Evolutionary conservation across 2,888 invertebrate species (phyloP), one percentile per base, ranked within the genome.

Genomic region (Campoplex capitator): DNA sequence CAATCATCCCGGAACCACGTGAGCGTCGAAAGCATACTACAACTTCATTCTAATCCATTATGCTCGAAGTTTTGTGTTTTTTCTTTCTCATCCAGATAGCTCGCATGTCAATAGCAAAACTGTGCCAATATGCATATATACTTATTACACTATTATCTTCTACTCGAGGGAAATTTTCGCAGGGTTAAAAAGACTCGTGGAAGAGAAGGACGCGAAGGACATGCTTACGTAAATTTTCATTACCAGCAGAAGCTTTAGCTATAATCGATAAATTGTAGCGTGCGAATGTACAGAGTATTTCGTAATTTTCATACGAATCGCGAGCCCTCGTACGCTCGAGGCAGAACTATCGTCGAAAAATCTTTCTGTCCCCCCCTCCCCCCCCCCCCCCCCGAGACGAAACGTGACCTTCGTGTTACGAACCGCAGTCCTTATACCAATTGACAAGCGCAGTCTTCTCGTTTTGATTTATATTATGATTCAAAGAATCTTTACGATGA

Each of bases 21-120:
- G 84, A 56, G 74, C 18, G 45, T 75, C n/a, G 48, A 42, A 42
- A 7, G 70, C 73, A 73, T 32, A 65, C 73, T 73, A 23, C 23
- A 23, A 23, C 65, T 28, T 35, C 71, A 51, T 80, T 80, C n/a
- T 73, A 73, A 79, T 81, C 80, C 80, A 73, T 73, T 81, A 73
- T 18, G 18, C 6, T n/a, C 35, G 2, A 18, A 11, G 71, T 35
- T 48, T 23, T 23, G 0, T 23, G 23, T 23, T 23, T 23, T 48
- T 56, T 56, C 6, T 62, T 35, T 28, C 48, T 45, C 45, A 62
- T 62, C 56, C 16, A 65, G 48, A 48, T 58, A 35, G 80, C 35
- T 71, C 32, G 58, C 48, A 62, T 62, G 71, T 80, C 71, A n/a
- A 80, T 73, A 48, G 2, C 54, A 54, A 23, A 35, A 67, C 8